Base-by-base conservation (phyloP, 2,888 invertebrate species). In the Helobdella robusta region DNA sequence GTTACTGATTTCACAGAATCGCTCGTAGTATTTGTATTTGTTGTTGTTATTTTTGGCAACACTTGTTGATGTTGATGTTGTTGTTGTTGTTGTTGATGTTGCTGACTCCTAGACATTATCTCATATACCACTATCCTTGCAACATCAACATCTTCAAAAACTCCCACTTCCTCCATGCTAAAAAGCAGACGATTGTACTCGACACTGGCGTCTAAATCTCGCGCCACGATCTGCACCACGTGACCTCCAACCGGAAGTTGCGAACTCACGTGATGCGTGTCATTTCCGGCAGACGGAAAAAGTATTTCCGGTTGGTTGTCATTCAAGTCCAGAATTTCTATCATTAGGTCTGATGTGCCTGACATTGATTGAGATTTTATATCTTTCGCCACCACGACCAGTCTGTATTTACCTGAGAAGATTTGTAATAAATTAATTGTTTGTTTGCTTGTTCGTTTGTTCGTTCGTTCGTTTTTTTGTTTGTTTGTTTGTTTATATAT, bases 231-330 rank as follows among this genome's bases (percentile, higher is more conserved):
- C 20, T 59, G 30, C 18, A 63, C 59, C 2, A 68, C 63, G 15
- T 46, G n/a, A 56, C 54, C 25, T 8, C 62, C 67, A 1, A 62
- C 65, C 18, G 60, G 65, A 34, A 63, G 30, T 35, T 62, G 34
- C 35, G 59, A 63, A 4, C 66, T 63, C 4, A 68, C 56, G 50
- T 50, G 50, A 18, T 67, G 56, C 18, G 61, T 67, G 58, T 68
- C 59, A 54, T 68, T 68, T 44, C 54, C 34, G 11, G 54, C 59
- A 23, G 50, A 50, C 15, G 69, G 68, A 61, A 64, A 68, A 32
- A 58, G 52, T 34, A 70, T 66, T 25, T 63, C 48, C 18, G 70
- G 70, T 8, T 56, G 48, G 58, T 70, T 70, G 64, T 70, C 70
- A 23, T 70, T 68, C 28, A 34, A 59, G 54, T 70, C 70, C 5